Evolutionary conservation across 2,113 vertebrate species (phyloP).

Genomic region (Heterotis niloticus): DNA sequence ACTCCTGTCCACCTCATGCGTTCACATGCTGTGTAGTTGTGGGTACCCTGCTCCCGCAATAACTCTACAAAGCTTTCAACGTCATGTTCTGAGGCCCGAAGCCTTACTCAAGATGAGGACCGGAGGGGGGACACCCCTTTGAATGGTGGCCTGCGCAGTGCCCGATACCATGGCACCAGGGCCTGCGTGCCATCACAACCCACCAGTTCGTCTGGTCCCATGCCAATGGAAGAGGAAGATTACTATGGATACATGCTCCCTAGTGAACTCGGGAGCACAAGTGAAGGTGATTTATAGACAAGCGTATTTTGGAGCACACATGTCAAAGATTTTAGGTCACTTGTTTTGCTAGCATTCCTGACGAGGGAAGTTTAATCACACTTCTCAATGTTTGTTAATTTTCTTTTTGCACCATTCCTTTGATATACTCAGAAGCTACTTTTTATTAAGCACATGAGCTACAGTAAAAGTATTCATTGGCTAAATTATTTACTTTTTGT

Average conservation of each 20-base stretch:
- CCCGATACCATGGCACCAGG: conserved; percentile 65
- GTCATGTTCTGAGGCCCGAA: conserved; percentile 76
- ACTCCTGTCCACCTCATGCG: no score
- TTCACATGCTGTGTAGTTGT: conserved; percentile 39
- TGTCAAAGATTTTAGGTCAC: background rate
- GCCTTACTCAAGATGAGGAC: conserved; percentile 67
- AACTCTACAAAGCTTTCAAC: conserved; percentile 72
- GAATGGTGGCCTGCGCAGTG: conserved; percentile 61
- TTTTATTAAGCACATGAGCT: background rate
- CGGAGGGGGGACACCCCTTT: conserved; percentile 59
- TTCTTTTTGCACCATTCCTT: no score
- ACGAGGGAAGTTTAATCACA: no score
- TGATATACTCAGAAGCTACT: no score
- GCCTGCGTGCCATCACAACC: conserved; percentile 62
- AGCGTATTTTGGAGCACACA: background rate
- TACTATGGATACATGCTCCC: conserved; percentile 81
- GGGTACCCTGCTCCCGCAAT: conserved; percentile 60
- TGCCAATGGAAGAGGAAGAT: conserved; percentile 72
- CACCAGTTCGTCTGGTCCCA: conserved; percentile 58
- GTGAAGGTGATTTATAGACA: conserved; percentile 54
- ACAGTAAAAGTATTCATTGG: no score
- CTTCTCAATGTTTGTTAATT: no score
- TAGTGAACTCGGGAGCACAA: conserved; percentile 58
- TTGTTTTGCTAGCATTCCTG: background rate
- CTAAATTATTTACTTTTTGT: background rate